Percentiles rank a stretch among this genome's conserved stretches.
Evolutionary conservation across 2,113 vertebrate species (phyloP).

Genomic region (Sphaerodactylus townsendi): DNA sequence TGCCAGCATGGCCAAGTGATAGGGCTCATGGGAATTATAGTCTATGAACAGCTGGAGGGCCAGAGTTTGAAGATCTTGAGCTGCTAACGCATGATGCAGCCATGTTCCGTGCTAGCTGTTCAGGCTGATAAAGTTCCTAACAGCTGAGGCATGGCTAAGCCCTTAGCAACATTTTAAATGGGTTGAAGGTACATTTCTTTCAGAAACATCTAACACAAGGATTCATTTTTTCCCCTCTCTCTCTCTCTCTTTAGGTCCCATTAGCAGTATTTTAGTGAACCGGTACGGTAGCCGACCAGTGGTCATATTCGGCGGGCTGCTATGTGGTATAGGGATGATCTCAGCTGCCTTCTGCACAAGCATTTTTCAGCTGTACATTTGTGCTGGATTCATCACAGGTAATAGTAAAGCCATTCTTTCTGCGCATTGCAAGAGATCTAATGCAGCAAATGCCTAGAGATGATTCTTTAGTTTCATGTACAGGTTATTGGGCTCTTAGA

Average conservation of each 20-base stretch:
- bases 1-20: too few species aligned
- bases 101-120: neutral
- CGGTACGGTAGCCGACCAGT: constrained; percentile 81
- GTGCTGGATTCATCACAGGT: constrained; percentile 82
- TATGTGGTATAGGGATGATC: constrained; percentile 78
- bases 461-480: neutral
- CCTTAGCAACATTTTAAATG: neutral
- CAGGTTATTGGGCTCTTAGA: too few species aligned
- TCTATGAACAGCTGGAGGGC: too few species aligned
- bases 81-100: too few species aligned
- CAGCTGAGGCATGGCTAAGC: neutral
- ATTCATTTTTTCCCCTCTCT: neutral
- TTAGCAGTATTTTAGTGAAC: constrained; percentile 80
- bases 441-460: neutral
- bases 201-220: neutral
- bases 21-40: too few species aligned
- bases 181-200: neutral
- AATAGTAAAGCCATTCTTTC: constrained; percentile 26
- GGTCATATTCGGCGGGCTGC: constrained; percentile 79
- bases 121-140: neutral
- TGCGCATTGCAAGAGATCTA: accelerated
- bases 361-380: constrained; percentile 82
- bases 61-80: too few species aligned
- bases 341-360: constrained; percentile 79
- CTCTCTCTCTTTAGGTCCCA: constrained; percentile 67